Base-by-base conservation (phyloP, 2,113 vertebrate genomes). In the Pelobates fuscus region DNA sequence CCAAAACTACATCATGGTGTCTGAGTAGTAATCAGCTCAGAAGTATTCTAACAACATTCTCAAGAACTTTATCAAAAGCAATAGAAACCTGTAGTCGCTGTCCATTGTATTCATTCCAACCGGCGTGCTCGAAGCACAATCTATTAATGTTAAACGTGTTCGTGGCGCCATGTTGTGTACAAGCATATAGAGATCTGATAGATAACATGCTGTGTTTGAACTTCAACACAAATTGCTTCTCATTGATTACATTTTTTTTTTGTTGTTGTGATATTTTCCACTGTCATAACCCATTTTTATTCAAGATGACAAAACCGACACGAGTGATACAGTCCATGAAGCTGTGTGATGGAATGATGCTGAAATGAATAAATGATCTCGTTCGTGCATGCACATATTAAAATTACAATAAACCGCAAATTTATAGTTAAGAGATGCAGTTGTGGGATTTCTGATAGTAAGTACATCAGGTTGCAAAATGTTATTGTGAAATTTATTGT, bases 401-500 rank as follows among this genome's bases (percentile, higher is more conserved):
- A 32, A 32, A 25, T 74, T 74, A 74, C 61, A 74, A n/a, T 74
- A 74, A 66, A 55, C 64, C 65, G 30, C 20, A 5, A 65, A 74
- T 74, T 74, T 74, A 74, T 44, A 54, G 49, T 74, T 74, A 57
- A 55, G 30, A 37, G 18, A 66, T 24, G 23, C 32, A 27, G 29
- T 66, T 66, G 62, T 74, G 62, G 64, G 46, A 27, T 66, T 62
- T 66, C 25, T 30, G 52, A 30, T 57, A 66, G 71, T 66, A 74
- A 74, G 71, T 65, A 74, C 52, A 29, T 74, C 55, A 18, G 29
- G 24, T 65, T 74, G 54, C 61, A 66, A 74, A 74, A 23, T 44
- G 61, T 74, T 74, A 66, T 65, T 41, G 30, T 44, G 37, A 66
- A 74, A 74, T 74, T 55, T 74, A 74, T 74, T 43, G 61, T 62